Evolutionary conservation across 1,140 invertebrate genomes (phyloP).

Genomic region (Lysiphlebus fabarum): DNA sequence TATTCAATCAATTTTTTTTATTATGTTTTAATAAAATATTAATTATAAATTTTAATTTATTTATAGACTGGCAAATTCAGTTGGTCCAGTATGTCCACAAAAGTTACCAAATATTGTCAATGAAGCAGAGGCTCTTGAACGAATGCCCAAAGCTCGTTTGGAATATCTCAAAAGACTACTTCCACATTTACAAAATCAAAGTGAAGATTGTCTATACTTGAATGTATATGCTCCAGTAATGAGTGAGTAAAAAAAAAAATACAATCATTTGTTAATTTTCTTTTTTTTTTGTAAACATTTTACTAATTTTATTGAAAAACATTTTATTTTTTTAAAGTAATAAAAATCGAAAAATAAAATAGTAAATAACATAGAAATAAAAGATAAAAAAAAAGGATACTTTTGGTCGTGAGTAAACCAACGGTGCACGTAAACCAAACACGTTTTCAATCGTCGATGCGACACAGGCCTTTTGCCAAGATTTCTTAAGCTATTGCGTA

Average conservation of each 20-base stretch:
- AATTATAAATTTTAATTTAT: constrained; percentile 6
- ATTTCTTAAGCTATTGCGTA: constrained; percentile 15
- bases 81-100: constrained; percentile 89
- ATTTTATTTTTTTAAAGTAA: constrained; percentile 9
- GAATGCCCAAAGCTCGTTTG: constrained; percentile 85
- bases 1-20: constrained; percentile 3
- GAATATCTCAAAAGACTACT: constrained; percentile 80
- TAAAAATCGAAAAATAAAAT: too few species aligned
- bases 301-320: background rate
- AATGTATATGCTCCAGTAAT: constrained; percentile 92
- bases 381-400: background rate
- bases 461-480: constrained; percentile 2
- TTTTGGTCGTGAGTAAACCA: constrained; percentile 9
- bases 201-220: constrained; percentile 94
- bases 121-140: constrained; percentile 74
- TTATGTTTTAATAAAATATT: constrained; percentile 3
- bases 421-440: constrained; percentile 22
- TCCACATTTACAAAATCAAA: constrained; percentile 84
- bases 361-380: background rate
- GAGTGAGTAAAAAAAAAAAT: too few species aligned
- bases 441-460: constrained; percentile 26
- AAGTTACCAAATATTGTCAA: constrained; percentile 79
- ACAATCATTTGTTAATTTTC: too few species aligned
- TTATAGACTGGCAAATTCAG: constrained; percentile 65
- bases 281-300: background rate